Percentiles rank a stretch among this genome's conserved stretches.
Conservation (phyloP, 2,113 vertebrate genomes). For the Agapornis roseicollis region DNA sequence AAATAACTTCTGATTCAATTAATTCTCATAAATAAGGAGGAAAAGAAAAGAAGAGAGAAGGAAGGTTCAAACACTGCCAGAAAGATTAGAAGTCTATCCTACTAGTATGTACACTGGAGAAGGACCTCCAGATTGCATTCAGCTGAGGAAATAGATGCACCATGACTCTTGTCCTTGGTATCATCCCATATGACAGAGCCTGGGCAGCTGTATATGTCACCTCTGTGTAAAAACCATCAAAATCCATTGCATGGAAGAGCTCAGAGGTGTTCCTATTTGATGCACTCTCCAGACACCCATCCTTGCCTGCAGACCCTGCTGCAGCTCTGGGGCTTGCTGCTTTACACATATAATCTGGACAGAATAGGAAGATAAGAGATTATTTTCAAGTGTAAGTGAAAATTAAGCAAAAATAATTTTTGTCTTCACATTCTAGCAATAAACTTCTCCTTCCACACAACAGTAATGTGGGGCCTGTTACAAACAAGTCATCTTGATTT, state of each 20-base stretch:
- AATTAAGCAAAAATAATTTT: background rate
- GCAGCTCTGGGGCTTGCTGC: conserved; percentile 71
- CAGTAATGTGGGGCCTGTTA: background rate
- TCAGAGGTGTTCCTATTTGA: conserved; percentile 49
- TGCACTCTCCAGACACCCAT: conserved; percentile 63
- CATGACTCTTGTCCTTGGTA: conserved; percentile 52
- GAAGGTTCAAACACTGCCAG: background rate
- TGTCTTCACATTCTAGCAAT: background rate
- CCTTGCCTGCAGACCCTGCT: conserved; percentile 37
- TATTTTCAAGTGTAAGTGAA: background rate
- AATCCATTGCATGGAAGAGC: conserved; percentile 69
- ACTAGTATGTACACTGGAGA: conserved; percentile 74
- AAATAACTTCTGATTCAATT: background rate
- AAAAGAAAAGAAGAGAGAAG: background rate
- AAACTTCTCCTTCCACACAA: background rate
- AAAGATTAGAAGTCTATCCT: background rate
- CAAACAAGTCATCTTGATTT: background rate
- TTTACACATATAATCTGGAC: conserved; percentile 61
- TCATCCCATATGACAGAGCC: conserved; percentile 44
- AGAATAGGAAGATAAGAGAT: background rate
- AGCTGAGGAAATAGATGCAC: conserved; percentile 75
- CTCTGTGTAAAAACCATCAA: conserved; percentile 67
- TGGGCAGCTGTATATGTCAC: conserved; percentile 69
- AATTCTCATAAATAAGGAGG: background rate
- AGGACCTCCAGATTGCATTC: conserved; percentile 71